phyloP scores from a whole-genome alignment of 92 coral and sea anemone genomes.

The Porites divaricata region DNA sequence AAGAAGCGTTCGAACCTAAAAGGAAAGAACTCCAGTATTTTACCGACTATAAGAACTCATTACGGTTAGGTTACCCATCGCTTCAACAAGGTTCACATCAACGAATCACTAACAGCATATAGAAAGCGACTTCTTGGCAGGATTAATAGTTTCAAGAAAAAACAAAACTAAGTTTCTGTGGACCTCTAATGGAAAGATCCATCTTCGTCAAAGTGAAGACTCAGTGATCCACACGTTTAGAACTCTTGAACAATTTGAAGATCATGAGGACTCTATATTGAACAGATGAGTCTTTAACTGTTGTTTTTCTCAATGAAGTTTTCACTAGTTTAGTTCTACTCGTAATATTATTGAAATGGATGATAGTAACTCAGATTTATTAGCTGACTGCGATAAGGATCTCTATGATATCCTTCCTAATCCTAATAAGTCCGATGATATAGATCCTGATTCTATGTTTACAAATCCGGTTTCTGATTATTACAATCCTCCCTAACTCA shows the following conservation, averaged over 20 bases:
- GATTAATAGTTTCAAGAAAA: background rate
- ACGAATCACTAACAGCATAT: background rate
- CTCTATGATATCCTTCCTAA: constrained; percentile 1
- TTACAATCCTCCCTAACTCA: background rate
- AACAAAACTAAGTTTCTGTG: background rate
- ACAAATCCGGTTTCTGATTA: background rate
- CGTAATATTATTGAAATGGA: no score
- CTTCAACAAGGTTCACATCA: background rate
- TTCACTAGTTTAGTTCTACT: no score
- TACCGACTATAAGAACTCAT: no score
- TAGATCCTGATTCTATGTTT: background rate
- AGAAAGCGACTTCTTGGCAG: background rate
- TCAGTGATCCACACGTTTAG: no score
- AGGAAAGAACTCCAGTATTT: no score
- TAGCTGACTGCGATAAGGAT: background rate
- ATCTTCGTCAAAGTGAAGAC: background rate
- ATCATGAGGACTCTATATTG: background rate
- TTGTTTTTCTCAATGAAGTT: no score
- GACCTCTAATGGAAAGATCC: background rate
- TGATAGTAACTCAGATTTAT: no score
- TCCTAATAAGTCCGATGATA: background rate
- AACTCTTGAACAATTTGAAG: background rate
- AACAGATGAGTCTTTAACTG: no score
- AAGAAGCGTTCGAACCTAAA: no score
- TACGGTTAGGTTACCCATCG: no score